These are phyloP conservation scores for Apodemus agrarius DNA, from an alignment of 2,797 vertebrate species.

Conservation along the genomic window DNA sequence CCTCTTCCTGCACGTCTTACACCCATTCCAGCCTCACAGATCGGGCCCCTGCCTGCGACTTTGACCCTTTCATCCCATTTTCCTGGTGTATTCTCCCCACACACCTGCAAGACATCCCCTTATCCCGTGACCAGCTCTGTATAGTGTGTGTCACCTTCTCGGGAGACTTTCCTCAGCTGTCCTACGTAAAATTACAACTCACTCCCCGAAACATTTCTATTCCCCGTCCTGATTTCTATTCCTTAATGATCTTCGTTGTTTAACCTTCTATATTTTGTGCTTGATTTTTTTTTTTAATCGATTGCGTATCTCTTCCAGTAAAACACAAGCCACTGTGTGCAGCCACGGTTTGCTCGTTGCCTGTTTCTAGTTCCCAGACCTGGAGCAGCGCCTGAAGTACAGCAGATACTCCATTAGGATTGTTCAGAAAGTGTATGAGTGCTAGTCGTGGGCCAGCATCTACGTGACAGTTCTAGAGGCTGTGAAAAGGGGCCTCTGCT, in stretches of 20 bases:
- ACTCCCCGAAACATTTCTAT: background rate
- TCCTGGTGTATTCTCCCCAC: background rate
- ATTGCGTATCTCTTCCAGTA: background rate
- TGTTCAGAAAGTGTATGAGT: background rate
- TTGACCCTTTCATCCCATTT: background rate
- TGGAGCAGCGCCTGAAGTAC: background rate
- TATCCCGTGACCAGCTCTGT: background rate
- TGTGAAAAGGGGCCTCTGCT: background rate
- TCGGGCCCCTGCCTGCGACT: background rate
- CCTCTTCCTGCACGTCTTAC: background rate
- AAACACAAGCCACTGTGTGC: background rate
- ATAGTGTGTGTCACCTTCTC: background rate
- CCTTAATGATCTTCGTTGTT: background rate
- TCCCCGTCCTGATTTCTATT: background rate
- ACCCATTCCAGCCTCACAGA: background rate
- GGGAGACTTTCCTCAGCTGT: background rate
- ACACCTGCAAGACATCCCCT: background rate
- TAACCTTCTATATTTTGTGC: background rate
- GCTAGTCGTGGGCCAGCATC: background rate
- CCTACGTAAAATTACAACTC: background rate
- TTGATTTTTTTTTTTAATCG: constrained; percentile 35
- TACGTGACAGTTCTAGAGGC: background rate
- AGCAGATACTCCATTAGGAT: background rate
- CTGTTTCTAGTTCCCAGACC: background rate
- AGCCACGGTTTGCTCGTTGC: background rate